A percentile compares a stretch with the other conserved stretches of the same genome.
Evolutionary conservation across 2,888 invertebrate species (phyloP).

Genomic region (Poecilobothrus nobilitatus): DNA sequence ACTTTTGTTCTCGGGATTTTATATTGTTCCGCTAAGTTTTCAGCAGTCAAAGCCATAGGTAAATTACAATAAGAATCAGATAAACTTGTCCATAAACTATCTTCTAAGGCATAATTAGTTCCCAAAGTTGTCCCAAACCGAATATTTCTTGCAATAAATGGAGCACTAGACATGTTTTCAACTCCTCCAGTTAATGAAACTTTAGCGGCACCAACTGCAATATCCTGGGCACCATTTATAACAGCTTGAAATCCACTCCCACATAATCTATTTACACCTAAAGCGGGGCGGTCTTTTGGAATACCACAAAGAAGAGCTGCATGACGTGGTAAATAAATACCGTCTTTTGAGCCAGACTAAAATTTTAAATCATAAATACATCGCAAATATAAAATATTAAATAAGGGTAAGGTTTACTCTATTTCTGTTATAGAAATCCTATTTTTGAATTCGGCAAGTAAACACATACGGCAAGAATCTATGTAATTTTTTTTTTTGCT

Average conservation of each 20-base stretch:
- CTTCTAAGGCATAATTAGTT: slow-evolving; percentile 67
- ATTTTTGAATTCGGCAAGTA: too few species aligned
- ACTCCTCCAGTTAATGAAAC: slow-evolving; percentile 85
- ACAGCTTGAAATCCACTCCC: slow-evolving; percentile 97
- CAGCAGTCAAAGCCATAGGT: slow-evolving; percentile 94
- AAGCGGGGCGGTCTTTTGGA: slow-evolving; percentile 73
- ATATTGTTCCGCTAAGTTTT: slow-evolving; percentile 82
- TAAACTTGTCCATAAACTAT: slow-evolving; percentile 80
- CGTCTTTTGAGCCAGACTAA: slow-evolving; percentile 70
- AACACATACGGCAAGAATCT: too few species aligned
- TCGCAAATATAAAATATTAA: too few species aligned
- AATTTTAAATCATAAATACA: background rate
- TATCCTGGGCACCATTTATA: slow-evolving; percentile 87
- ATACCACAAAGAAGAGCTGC: slow-evolving; percentile 77
- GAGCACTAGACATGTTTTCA: slow-evolving; percentile 93
- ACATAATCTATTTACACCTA: slow-evolving; percentile 87
- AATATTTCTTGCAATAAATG: slow-evolving; percentile 73
- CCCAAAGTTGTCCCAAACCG: slow-evolving; percentile 87
- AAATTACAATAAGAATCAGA: slow-evolving; percentile 81
- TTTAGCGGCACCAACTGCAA: slow-evolving; percentile 71
- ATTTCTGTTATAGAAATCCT: too few species aligned
- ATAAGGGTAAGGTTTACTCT: too few species aligned
- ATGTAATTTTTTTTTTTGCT: too few species aligned
- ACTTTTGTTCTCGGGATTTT: slow-evolving; percentile 72
- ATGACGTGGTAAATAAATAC: slow-evolving; percentile 79